A percentile compares a stretch with the other conserved stretches of the same genome.
Conservation (phyloP, 1,140 invertebrate species). For the Drosophila navojoa region DNA sequence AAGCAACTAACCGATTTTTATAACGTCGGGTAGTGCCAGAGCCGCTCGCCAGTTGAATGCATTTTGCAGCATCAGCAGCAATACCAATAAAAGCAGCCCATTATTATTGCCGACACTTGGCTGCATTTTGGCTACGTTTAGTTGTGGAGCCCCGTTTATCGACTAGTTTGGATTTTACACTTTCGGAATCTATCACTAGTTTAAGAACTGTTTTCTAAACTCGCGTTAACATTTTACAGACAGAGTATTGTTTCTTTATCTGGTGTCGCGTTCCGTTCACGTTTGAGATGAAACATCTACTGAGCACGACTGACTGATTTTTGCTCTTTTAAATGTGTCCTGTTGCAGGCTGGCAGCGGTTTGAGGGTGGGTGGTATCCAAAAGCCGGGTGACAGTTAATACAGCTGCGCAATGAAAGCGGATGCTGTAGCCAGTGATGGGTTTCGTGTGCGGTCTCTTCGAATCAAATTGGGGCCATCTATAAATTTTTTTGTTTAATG, state of each 20-base stretch:
- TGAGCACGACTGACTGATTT: slow-evolving; percentile 44
- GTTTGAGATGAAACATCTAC: slow-evolving; percentile 66
- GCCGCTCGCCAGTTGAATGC: slow-evolving; percentile 26
- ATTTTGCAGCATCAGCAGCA: slow-evolving; percentile 53
- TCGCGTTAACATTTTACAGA: slow-evolving; percentile 41
- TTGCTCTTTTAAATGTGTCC: slow-evolving; percentile 62
- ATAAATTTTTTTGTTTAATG: background rate
- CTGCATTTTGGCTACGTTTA: slow-evolving; percentile 40
- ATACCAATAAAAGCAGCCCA: slow-evolving; percentile 27
- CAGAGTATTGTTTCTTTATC: slow-evolving; percentile 19
- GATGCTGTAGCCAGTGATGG: slow-evolving; percentile 24
- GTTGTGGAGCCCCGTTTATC: background rate
- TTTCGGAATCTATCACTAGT: slow-evolving; percentile 5
- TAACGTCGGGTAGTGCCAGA: slow-evolving; percentile 70
- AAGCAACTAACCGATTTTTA: slow-evolving; percentile 74
- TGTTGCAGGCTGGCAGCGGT: slow-evolving; percentile 48
- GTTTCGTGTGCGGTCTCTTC: background rate
- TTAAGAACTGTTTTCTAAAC: slow-evolving; percentile 15
- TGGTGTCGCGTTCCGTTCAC: slow-evolving; percentile 22
- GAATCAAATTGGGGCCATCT: background rate
- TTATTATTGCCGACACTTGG: slow-evolving; percentile 13
- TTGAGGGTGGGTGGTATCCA: slow-evolving; percentile 44
- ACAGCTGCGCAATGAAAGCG: slow-evolving; percentile 66
- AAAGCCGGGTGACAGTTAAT: slow-evolving; percentile 70
- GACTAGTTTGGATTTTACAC: slow-evolving; percentile 10